Evolutionary conservation across 2,888 invertebrate species (phyloP).

Genomic region (Stictocephala bisonia): DNA sequence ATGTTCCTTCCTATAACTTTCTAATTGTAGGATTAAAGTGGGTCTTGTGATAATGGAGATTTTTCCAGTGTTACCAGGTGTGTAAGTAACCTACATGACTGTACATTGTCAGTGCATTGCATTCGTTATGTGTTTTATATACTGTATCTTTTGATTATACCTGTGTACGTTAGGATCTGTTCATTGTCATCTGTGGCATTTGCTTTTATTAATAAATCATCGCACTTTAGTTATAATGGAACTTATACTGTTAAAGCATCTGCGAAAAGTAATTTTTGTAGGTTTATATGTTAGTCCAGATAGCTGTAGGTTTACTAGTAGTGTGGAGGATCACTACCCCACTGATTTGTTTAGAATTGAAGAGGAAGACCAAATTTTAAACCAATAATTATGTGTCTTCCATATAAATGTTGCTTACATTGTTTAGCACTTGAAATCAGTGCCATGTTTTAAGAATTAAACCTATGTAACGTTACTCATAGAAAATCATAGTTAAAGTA

Average conservation of each 20-base stretch:
- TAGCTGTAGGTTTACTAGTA: conserved; percentile 22
- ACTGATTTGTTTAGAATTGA: not conserved
- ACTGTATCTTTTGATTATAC: conserved; percentile 18
- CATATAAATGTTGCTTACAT: conserved; percentile 36
- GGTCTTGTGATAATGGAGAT: conserved; percentile 31
- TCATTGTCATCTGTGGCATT: too few relatives aligned
- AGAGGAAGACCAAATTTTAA: conserved; percentile 38
- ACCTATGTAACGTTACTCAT: too few relatives aligned
- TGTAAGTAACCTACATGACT: conserved; percentile 22
- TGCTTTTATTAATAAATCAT: too few relatives aligned
- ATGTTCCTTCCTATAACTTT: conserved; percentile 36
- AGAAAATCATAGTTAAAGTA: too few relatives aligned
- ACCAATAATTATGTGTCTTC: conserved; percentile 41
- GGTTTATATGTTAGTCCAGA: conserved; percentile 29
- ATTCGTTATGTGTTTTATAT: conserved; percentile 14
- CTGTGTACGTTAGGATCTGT: too few relatives aligned
- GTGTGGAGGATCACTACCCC: too few relatives aligned
- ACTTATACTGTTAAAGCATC: not conserved
- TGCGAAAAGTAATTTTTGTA: conserved; percentile 18
- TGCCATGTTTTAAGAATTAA: conserved; percentile 29
- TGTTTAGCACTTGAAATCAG: conserved; percentile 35
- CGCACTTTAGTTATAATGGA: conserved; percentile 8
- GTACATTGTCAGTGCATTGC: conserved; percentile 18
- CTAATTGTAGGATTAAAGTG: conserved; percentile 11
- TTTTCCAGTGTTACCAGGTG: conserved; percentile 38